Conservation (phyloP, 2,888 invertebrate genomes). For the Ypsolopha sequella region DNA sequence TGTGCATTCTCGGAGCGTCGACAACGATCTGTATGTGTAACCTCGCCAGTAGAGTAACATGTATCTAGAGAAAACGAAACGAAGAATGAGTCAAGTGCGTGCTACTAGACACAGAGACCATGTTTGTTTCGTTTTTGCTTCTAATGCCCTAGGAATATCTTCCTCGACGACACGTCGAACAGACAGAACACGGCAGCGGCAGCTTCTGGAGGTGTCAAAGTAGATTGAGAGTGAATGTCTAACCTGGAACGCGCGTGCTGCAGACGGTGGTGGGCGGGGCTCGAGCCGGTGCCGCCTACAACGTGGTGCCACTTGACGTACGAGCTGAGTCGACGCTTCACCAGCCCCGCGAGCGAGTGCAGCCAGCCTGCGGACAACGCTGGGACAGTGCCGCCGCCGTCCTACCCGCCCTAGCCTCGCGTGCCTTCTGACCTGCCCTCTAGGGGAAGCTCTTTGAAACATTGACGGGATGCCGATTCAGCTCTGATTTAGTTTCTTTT, state of each 20-base stretch:
- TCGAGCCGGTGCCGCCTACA: constrained; percentile 41
- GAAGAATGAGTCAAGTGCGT: too few species aligned
- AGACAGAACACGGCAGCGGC: background rate
- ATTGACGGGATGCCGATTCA: background rate
- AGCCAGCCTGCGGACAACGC: constrained; percentile 68
- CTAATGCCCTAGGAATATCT: too few species aligned
- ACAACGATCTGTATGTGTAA: background rate
- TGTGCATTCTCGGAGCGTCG: too few species aligned
- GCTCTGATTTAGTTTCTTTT: background rate
- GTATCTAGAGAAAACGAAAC: background rate
- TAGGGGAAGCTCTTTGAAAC: background rate
- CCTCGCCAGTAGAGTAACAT: too few species aligned
- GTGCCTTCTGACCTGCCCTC: constrained; percentile 3
- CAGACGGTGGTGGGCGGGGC: constrained; percentile 22
- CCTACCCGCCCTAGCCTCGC: constrained; percentile 15
- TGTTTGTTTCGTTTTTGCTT: too few species aligned
- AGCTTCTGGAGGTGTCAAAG: background rate
- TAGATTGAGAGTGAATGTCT: background rate
- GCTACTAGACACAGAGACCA: background rate
- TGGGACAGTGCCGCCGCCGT: constrained; percentile 13
- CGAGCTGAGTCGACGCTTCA: constrained; percentile 85
- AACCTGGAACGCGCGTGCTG: constrained; percentile 28
- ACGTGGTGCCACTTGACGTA: constrained; percentile 84
- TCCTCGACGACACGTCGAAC: too few species aligned
- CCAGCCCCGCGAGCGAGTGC: constrained; percentile 76